Evolutionary conservation across 2,797 vertebrate species (phyloP).

Genomic region (Ctenosaura bakeri): DNA sequence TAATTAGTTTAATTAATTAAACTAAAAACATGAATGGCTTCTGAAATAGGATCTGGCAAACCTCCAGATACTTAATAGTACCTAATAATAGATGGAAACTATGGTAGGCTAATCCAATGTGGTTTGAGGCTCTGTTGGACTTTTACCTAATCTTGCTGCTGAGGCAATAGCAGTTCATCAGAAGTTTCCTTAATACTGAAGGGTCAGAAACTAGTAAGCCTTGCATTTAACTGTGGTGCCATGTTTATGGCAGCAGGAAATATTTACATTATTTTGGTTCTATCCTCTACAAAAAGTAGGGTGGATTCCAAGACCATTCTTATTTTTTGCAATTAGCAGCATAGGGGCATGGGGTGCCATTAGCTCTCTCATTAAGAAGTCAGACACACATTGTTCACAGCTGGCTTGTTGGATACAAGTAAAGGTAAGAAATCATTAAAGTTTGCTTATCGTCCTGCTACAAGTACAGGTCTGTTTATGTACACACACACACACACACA

Average conservation of each 20-base stretch:
- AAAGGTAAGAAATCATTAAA: conserved; percentile 62
- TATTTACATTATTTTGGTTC: neutral
- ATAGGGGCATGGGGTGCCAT: neutral
- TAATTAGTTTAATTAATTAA: too few relatives aligned
- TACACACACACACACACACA: neutral
- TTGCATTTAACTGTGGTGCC: neutral
- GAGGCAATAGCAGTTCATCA: neutral
- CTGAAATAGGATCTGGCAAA: neutral
- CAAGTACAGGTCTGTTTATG: conserved; percentile 43
- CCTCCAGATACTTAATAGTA: neutral
- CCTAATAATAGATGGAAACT: too few relatives aligned
- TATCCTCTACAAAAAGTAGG: neutral
- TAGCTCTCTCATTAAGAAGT: conserved; percentile 41
- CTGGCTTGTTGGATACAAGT: conserved; percentile 38
- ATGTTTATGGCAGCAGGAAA: neutral
- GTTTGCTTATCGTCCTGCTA: conserved; percentile 47
- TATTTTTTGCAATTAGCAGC: neutral
- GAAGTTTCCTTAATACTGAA: neutral
- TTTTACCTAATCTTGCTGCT: too few relatives aligned
- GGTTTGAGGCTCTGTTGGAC: neutral
- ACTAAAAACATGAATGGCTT: neutral
- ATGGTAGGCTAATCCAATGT: neutral
- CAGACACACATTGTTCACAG: neutral
- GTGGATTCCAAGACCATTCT: too few relatives aligned
- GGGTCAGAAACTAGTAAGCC: too few relatives aligned